Evolutionary conservation across 1,140 invertebrate species (phyloP), one percentile per base, ranked within the genome.

Genomic region (Hormaphis cornu): DNA sequence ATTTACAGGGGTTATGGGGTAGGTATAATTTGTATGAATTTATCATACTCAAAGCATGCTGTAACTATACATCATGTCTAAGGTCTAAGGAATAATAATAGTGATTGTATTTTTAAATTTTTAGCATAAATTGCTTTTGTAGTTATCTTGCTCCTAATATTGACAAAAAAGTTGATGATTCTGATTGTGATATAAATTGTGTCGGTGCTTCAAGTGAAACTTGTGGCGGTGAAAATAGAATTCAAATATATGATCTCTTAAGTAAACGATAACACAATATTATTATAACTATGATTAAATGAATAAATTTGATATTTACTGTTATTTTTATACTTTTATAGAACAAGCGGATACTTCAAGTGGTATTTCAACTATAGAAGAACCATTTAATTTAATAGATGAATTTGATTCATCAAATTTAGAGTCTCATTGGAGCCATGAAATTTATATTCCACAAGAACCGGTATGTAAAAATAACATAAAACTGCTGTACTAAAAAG

Each of bases 71-170:
- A 12, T 12, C 42, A 18, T 5, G 28, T 30, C 7, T 48, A 7
- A n/a, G 4, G n/a, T 6, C 46, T 22, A 18, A 26, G 28, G 6
- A 61, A 42, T n/a, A 1, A 7, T 24, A n/a, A 7, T 46, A 35
- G 16, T 35, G 22, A 33, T 52, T 26, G n/a, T 56, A 9, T 35
- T 50, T n/a, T 4, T 58, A 24, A 35, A 76, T 50, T 74, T 78
- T 83, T 76, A 91, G 89, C 48, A 83, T 86, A 46, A 93, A 96
- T 81, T 97, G 93, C 80, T 95, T 93, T 80, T 97, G 94, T 83
- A 92, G 92, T 37, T 86, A 88, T 75, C 66, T 71, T 9, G 63
- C 58, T 44, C 71, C 73, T 9, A 37, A 18, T 2, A 30, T 71
- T 30, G 86, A 90, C 75, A 84, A 85, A 7, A 86, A 85, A 70